A percentile compares a stretch with the other conserved stretches of the same genome.
Evolutionary conservation across 2,113 vertebrate genomes (phyloP).

Genomic region (Plecotus auritus): DNA sequence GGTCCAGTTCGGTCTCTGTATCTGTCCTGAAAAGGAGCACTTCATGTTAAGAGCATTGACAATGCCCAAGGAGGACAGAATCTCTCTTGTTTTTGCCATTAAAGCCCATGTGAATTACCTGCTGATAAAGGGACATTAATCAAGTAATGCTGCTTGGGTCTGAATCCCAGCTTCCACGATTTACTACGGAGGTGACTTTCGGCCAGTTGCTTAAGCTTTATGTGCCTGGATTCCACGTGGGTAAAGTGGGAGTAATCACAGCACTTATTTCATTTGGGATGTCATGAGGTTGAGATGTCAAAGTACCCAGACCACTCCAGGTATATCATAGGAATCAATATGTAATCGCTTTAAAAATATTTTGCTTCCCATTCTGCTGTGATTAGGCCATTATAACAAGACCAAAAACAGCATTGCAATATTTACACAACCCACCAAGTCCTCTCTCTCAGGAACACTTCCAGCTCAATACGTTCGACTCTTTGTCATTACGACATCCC

Average conservation of each 20-base stretch:
- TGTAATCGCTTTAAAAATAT: not conserved
- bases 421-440: slow-evolving; percentile 8
- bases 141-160: not conserved
- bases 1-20: slow-evolving; percentile 88
- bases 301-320: slow-evolving; percentile 6
- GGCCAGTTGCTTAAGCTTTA: not conserved
- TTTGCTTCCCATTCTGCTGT: not conserved
- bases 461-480: not conserved
- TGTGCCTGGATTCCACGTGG: not conserved
- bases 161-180: not conserved
- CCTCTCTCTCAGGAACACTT: not conserved
- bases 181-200: not conserved
- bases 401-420: not conserved
- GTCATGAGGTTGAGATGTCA: not conserved
- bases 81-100: not conserved
- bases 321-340: not conserved
- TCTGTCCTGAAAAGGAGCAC: slow-evolving; percentile 86
- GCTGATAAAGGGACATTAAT: not conserved
- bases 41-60: not conserved
- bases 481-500: slow-evolving; percentile 5
- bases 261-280: not conserved
- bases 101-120: not conserved
- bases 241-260: not conserved
- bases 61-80: not conserved
- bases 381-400: not conserved